Evolutionary conservation across 2,888 invertebrate species (phyloP), one percentile per base, ranked within the genome.

Genomic region (Drosophila antonietae): DNA sequence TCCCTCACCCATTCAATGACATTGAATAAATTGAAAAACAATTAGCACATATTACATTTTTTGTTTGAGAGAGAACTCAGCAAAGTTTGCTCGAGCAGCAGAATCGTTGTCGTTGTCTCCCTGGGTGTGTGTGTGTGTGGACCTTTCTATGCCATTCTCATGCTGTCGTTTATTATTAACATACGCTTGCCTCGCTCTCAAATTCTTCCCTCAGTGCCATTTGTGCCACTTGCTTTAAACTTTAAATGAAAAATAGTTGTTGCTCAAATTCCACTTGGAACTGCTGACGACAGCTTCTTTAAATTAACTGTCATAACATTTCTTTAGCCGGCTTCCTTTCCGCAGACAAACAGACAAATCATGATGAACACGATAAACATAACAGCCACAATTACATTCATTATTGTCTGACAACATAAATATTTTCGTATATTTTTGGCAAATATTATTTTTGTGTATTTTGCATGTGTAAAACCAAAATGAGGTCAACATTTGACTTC

Each of bases 21-120:
- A 63, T 62, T 62, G 37, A 60, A 73, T 67, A 69, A 74, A 83
- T 83, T 81, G 55, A 65, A 73, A 87, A 88, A 89, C 88, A 88
- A 83, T 83, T 89, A 80, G 64, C 43, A 62, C 23, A 56, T 59
- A 56, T 37, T 56, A 56, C 20, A 63, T 57, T 56, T 64, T 60
- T 46, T 23, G 15, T 49, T 60, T 15, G 20, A 2, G 20, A 57
- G 52, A 35, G 51, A 68, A 68, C 23, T 75, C 57, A 53, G 44
- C 51, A 47, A 77, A 77, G 77, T 80, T 79, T 74, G 69, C 46
- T 60, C 57, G 63, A 76, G 61, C 61, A 52, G 23, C 64, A 74
- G 23, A 28, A 28, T 31, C n/a, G 10, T 31, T 31, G n/a, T 8
- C 23, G 8, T 28, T 46, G 46, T 23, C 46, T 23, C 8, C 2